phyloP scores from a whole-genome alignment of 2,888 invertebrate species.

The Alentia gelatinosa region DNA sequence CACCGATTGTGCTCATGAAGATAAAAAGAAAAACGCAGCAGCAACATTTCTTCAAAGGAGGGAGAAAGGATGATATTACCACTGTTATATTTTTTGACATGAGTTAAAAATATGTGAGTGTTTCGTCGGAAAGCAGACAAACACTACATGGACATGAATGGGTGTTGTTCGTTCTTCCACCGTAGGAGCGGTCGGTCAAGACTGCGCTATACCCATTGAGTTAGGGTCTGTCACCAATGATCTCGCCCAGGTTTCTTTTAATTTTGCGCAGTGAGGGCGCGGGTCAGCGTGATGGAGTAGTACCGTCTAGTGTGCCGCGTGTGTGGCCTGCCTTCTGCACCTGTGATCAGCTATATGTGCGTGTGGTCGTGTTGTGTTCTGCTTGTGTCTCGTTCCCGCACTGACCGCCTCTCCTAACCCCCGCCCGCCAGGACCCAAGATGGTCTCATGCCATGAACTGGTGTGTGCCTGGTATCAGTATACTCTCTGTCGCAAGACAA shows the following conservation, averaged over 20 bases:
- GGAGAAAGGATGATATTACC: background rate
- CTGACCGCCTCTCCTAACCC: background rate
- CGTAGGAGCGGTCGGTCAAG: background rate
- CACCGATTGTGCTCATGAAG: slow-evolving; percentile 10
- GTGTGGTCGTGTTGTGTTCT: slow-evolving; percentile 32
- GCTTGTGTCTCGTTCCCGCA: slow-evolving; percentile 35
- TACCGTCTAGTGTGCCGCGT: background rate
- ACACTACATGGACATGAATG: background rate
- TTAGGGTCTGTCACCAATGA: too few relatives aligned
- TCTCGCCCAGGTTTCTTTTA: too few relatives aligned
- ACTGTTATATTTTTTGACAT: background rate
- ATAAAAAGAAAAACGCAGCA: background rate
- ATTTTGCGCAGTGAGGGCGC: too few relatives aligned
- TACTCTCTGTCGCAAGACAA: too few relatives aligned
- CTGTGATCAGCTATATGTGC: slow-evolving; percentile 18
- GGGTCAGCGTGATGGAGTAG: too few relatives aligned
- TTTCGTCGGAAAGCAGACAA: too few relatives aligned
- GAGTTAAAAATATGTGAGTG: background rate
- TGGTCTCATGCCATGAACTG: too few relatives aligned
- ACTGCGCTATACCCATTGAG: too few relatives aligned
- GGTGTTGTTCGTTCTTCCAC: background rate
- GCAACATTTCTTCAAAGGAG: background rate
- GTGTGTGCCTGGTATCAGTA: too few relatives aligned
- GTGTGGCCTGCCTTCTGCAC: slow-evolving; percentile 20
- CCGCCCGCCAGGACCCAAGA: too few relatives aligned